Conservation (phyloP, 2,797 vertebrate species). For the Distichodus sexfasciatus region DNA sequence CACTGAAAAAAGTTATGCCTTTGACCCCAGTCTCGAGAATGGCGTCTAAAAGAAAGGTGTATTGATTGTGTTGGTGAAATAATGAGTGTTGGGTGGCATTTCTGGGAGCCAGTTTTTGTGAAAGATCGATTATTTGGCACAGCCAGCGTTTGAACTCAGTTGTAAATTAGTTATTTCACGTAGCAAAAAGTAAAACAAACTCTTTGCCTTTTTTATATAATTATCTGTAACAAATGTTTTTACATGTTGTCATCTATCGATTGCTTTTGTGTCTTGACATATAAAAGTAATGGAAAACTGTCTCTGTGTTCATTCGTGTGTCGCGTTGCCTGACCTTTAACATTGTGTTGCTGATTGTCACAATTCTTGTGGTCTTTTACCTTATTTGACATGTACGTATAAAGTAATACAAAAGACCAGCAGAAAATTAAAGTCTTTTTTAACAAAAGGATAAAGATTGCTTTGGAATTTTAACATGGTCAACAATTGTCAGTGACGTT, state of each 20-base stretch:
- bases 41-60: conserved; percentile 13
- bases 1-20: not conserved
- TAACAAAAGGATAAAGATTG: not conserved
- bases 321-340: not conserved
- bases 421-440: conserved; percentile 34
- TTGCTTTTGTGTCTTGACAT: conserved; percentile 65
- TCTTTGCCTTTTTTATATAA: conserved; percentile 66
- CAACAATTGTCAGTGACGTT: conserved; percentile 43
- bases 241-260: conserved; percentile 65
- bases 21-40: conserved; percentile 9
- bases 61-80: conserved; percentile 32
- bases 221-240: conserved; percentile 62
- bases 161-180: conserved; percentile 67
- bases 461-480: conserved; percentile 32
- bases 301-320: conserved; percentile 32
- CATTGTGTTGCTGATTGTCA: not conserved
- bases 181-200: conserved; percentile 55
- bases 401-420: conserved; percentile 22
- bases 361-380: not conserved
- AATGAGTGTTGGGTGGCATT: conserved; percentile 38
- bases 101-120: conserved; percentile 37
- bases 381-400: not conserved
- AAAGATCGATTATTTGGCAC: conserved; percentile 45
- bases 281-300: conserved; percentile 62
- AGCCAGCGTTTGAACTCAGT: conserved; percentile 54